These are phyloP conservation scores for Pollenia amentaria DNA, from an alignment of 2,888 invertebrate species.

Conservation along the genomic window DNA sequence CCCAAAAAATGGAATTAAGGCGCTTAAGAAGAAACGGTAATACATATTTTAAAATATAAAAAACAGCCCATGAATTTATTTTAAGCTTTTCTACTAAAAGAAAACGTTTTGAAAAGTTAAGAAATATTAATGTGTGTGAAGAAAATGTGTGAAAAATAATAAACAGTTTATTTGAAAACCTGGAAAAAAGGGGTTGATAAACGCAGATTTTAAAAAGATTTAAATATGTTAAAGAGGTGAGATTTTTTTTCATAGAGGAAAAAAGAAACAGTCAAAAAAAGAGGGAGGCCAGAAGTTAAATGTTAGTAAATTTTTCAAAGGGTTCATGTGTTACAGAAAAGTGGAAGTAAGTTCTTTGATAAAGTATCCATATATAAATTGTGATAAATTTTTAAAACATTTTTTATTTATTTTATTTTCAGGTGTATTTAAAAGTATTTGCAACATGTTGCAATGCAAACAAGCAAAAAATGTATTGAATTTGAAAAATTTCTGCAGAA, in stretches of 20 bases:
- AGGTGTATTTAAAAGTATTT: neutral
- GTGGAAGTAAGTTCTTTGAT: neutral
- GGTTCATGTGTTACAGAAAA: neutral
- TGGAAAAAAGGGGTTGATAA: conserved; percentile 12
- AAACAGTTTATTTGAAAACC: conserved; percentile 5
- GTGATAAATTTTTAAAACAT: conserved; percentile 11
- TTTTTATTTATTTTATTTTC: neutral
- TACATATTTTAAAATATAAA: conserved; percentile 10
- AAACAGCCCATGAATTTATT: neutral
- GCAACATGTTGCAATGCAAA: conserved; percentile 10
- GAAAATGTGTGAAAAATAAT: conserved; percentile 17
- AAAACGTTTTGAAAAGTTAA: conserved; percentile 18
- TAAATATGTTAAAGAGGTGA: neutral
- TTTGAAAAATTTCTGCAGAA: neutral
- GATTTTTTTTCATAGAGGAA: neutral
- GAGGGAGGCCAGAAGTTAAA: neutral
- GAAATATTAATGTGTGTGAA: conserved; percentile 39
- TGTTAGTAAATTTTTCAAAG: neutral
- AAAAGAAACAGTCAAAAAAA: neutral
- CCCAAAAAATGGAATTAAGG: conserved; percentile 1
- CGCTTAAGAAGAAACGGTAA: conserved; percentile 10
- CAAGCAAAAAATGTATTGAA: neutral
- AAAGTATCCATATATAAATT: conserved; percentile 28
- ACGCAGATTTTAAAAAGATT: neutral
- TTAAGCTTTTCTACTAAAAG: neutral